Percentiles rank a stretch among this genome's conserved stretches.
These are phyloP conservation scores for Pungitius pungitius DNA, from an alignment of 2,113 vertebrate species.

Conservation along the genomic window DNA sequence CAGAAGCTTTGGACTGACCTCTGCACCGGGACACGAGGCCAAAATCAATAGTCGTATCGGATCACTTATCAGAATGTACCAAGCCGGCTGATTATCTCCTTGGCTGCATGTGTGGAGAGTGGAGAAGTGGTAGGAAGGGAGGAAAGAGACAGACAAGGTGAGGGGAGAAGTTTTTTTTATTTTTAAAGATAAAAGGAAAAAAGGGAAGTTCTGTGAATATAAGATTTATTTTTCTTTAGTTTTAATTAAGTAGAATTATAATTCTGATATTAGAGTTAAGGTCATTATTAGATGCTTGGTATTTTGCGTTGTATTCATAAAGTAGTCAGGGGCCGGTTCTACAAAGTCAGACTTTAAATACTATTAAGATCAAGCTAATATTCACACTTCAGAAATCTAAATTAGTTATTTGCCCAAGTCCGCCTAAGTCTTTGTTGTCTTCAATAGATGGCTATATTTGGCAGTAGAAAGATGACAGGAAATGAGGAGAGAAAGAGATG, in stretches of 20 bases:
- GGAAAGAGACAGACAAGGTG: neutral
- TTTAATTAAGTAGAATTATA: conserved; percentile 1
- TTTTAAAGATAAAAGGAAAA: no score
- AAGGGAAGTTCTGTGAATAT: neutral
- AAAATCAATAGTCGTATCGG: conserved; percentile 70
- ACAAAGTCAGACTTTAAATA: neutral
- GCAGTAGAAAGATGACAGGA: neutral
- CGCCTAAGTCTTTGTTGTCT: neutral
- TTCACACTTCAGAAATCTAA: neutral
- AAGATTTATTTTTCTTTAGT: no score
- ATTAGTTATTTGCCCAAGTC: neutral
- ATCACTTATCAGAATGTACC: conserved; percentile 65
- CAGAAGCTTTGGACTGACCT: conserved; percentile 49
- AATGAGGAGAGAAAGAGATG: neutral
- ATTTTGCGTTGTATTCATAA: neutral
- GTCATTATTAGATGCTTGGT: neutral
- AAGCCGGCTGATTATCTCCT: conserved; percentile 61
- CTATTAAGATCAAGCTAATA: neutral
- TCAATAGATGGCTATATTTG: neutral
- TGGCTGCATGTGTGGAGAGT: conserved; percentile 2
- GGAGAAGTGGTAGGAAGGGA: conserved; percentile 3
- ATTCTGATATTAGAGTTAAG: neutral
- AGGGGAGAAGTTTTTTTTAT: no score
- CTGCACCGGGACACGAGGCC: conserved; percentile 29
- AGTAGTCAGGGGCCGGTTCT: neutral